Conservation (phyloP, 30 jellyfish, hydroid and myxozoan species). For the Pelagia noctiluca region DNA sequence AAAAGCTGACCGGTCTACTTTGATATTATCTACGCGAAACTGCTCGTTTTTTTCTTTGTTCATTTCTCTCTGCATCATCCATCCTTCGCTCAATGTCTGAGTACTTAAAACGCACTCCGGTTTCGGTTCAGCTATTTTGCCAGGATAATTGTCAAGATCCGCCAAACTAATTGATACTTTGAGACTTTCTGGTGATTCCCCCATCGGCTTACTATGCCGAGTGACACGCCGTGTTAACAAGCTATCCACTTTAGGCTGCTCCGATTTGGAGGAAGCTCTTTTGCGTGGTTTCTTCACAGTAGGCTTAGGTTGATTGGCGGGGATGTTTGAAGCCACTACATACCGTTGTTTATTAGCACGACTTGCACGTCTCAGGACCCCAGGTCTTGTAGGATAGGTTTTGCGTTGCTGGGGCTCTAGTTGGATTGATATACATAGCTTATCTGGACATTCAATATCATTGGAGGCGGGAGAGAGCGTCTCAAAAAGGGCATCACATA, state of each 20-base stretch:
- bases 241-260: no score
- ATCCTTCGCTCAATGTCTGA: conserved; percentile 63
- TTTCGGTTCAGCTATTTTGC: conserved; percentile 1
- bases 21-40: conserved; percentile 43
- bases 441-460: conserved; percentile 53
- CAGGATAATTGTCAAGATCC: conserved; percentile 31
- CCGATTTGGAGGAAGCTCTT: no score
- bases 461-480: conserved; percentile 28
- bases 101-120: conserved; percentile 48
- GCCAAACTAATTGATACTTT: conserved; percentile 48
- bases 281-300: no score
- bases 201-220: conserved; percentile 16
- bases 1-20: conserved; percentile 59
- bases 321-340: no score
- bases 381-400: conserved; percentile 10
- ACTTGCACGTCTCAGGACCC: no score
- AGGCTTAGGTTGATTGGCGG: no score
- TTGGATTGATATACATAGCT: conserved; percentile 31
- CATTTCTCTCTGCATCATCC: conserved; percentile 63
- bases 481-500: conserved; percentile 61
- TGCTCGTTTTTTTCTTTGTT: conserved; percentile 8
- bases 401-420: conserved; percentile 21
- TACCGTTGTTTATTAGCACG: no score
- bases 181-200: conserved; percentile 42
- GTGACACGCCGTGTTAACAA: conserved; percentile 30